Conservation (phyloP, 2,888 invertebrate species). For the Drosophila subsilvestris region DNA sequence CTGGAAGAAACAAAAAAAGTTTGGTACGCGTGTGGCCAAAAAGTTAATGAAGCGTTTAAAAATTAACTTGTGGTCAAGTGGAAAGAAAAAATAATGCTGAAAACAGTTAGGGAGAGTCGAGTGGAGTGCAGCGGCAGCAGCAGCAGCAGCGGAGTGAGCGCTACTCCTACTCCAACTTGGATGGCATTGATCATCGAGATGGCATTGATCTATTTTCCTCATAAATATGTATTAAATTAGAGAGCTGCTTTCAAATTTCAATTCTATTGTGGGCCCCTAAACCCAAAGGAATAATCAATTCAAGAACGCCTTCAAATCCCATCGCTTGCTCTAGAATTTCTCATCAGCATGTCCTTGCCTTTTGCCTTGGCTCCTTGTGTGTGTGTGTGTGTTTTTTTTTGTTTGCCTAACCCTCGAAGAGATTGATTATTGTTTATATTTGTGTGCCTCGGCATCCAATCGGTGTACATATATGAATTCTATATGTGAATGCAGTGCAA, state of each 20-base stretch:
- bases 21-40: constrained; percentile 81
- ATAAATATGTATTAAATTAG: constrained; percentile 76
- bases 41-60: constrained; percentile 81
- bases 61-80: constrained; percentile 62
- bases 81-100: constrained; percentile 20
- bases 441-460: constrained; percentile 51
- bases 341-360: constrained; percentile 72
- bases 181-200: constrained; percentile 21
- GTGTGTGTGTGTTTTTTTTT: constrained; percentile 40
- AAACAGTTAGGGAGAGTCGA: constrained; percentile 51
- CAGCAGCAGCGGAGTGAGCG: constrained; percentile 4
- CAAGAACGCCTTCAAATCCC: constrained; percentile 70
- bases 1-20: constrained; percentile 43
- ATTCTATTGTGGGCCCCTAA: constrained; percentile 22
- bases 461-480: constrained; percentile 25
- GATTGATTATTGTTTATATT: constrained; percentile 82
- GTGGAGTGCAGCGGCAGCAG: background rate
- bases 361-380: constrained; percentile 54
- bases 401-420: constrained; percentile 79
- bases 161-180: background rate
- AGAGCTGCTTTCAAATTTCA: constrained; percentile 27
- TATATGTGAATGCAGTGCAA: constrained; percentile 71
- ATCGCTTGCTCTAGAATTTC: constrained; percentile 46
- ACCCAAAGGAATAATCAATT: constrained; percentile 74
- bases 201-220: constrained; percentile 66